A percentile compares a stretch with the other conserved stretches of the same genome.
Conservation (phyloP, 2,113 vertebrate genomes). For the Microtus oregoni region DNA sequence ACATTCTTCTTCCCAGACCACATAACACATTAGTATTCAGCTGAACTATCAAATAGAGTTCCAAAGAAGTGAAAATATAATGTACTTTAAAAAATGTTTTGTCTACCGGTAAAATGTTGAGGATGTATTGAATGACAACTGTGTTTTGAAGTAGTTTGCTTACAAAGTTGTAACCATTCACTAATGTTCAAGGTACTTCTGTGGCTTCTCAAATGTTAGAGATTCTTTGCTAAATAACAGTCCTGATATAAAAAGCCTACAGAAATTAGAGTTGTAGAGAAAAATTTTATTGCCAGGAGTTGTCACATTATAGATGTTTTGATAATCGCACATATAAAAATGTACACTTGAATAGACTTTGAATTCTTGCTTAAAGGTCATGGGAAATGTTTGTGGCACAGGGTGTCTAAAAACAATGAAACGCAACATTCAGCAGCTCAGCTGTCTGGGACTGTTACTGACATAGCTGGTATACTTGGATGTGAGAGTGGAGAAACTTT, state of each 20-base stretch:
- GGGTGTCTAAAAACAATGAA: background rate
- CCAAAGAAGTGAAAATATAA: background rate
- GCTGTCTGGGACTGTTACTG: background rate
- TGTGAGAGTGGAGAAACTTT: background rate
- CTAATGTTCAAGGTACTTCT: background rate
- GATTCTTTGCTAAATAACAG: background rate
- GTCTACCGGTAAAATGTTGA: background rate
- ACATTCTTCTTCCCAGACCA: too few species aligned
- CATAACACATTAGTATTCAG: too few species aligned
- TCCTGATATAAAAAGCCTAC: background rate
- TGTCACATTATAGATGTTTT: background rate
- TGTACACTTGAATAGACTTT: background rate
- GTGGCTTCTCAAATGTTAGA: background rate
- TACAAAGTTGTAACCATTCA: background rate
- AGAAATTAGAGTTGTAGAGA: background rate
- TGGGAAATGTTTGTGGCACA: background rate
- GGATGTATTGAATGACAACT: background rate
- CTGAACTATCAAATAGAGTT: too few species aligned
- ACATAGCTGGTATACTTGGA: background rate
- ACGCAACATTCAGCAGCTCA: background rate
- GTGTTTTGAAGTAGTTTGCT: background rate
- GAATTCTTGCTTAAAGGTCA: background rate
- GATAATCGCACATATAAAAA: background rate
- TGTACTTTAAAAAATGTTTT: background rate
- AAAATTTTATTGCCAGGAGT: background rate